Evolutionary conservation across 2,888 invertebrate genomes (phyloP), one percentile per base, ranked within the genome.

Genomic region (Eudemis profundana): DNA sequence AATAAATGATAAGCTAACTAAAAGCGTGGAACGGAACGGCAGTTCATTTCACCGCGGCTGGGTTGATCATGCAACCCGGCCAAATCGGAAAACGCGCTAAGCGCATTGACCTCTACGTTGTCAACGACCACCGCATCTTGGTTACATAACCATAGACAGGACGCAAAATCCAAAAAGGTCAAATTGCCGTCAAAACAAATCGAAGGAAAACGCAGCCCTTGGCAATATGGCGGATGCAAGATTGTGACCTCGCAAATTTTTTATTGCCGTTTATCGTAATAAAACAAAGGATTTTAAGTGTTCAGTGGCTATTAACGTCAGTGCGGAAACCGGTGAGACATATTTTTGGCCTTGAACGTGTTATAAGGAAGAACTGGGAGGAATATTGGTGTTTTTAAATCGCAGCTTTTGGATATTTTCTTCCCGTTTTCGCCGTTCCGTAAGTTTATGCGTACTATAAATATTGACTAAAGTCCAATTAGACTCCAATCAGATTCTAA

Each of bases 131-230:
- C 75, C 78, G 66, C 61, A 77, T 75, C 82, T 89, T 81, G 72
- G 84, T 80, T 79, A 83, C 74, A 63, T 85, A 80, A 81, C 77
- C 78, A 70, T 77, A 81, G 83, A 82, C 86, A 83, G 87, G 86
- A 87, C 89, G 87, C 86, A 87, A 87, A 85, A 85, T 87, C 83
- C 72, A 73, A 77, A 86, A 89, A 89, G 90, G 89, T 90, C 88
- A 88, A 83, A 81, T 83, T 75, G 85, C 91, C 89, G 91, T 91
- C 92, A 91, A 87, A 92, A 93, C 92, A 92, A 87, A 90, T 90
- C 89, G 65, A 65, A 60, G 59, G 36, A 59, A 65, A 60, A 53
- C 65, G 59, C 65, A 65, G 60, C 81, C 84, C 82, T 78, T 82
- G 81, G 78, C 87, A 91, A 92, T 83, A 92, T 92, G 92, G 92